These are phyloP conservation scores for Carterocephalus palaemon DNA, from an alignment of 2,888 invertebrate genomes.

Conservation along the genomic window DNA sequence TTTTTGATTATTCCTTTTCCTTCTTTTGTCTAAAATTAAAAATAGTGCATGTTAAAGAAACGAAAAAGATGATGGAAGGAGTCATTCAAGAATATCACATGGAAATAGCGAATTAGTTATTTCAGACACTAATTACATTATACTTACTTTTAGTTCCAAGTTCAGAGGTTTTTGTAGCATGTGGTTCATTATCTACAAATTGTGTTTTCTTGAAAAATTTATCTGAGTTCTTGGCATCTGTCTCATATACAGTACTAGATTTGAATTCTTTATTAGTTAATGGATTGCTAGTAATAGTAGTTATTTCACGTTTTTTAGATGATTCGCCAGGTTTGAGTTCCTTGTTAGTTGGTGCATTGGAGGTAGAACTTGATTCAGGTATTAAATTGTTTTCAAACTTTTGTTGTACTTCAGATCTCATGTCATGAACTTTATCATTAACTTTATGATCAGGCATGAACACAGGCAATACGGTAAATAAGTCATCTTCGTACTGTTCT, in stretches of 20 bases:
- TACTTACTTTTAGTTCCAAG: constrained; percentile 12
- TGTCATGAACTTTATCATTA: background rate
- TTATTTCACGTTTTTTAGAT: no score
- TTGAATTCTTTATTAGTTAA: background rate
- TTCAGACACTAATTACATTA: no score
- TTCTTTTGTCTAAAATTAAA: constrained; percentile 11
- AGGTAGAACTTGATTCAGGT: no score
- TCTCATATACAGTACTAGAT: background rate
- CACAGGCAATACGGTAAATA: background rate
- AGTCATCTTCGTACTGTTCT: background rate
- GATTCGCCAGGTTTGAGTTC: no score
- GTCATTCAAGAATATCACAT: no score
- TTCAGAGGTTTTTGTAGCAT: background rate
- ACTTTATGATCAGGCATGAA: background rate
- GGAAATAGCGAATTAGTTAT: no score
- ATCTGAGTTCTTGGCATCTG: background rate
- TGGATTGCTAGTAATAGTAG: no score
- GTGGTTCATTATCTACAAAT: constrained; percentile 3
- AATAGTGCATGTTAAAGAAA: background rate
- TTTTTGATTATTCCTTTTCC: constrained; percentile 6
- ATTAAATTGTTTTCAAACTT: no score
- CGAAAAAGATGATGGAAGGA: no score
- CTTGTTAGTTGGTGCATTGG: no score
- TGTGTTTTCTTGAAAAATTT: constrained; percentile 3
- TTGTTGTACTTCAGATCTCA: no score